phyloP scores from a whole-genome alignment of 2,113 vertebrate genomes.

The Dromaius novaehollandiae region DNA sequence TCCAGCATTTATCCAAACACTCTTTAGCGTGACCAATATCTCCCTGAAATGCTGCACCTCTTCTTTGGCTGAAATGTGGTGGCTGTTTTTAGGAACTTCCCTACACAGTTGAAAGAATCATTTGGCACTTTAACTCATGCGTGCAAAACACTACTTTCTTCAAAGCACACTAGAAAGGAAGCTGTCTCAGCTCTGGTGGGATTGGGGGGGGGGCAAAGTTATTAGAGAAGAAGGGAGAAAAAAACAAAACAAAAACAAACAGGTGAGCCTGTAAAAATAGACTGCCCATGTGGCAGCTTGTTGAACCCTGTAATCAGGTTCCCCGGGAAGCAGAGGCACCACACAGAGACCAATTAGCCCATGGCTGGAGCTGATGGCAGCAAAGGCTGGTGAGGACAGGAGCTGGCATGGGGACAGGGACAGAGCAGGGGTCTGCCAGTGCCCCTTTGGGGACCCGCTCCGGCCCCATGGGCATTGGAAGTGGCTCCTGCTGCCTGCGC shows the following conservation, averaged over 20 bases:
- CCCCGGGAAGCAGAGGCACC: neutral
- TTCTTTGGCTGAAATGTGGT: neutral
- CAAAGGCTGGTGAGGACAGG: fast-evolving
- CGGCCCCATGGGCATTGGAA: fast-evolving
- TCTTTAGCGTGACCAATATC: fast-evolving
- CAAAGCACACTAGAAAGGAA: neutral
- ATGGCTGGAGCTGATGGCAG: fast-evolving
- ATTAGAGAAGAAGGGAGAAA: neutral
- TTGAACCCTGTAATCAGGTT: neutral
- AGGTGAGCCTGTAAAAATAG: neutral
- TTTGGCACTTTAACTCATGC: neutral
- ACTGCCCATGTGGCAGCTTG: neutral
- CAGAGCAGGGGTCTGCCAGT: neutral
- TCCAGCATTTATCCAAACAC: neutral
- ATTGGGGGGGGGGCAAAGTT: neutral
- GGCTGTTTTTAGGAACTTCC: neutral
- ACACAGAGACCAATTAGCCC: neutral
- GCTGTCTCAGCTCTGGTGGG: neutral
- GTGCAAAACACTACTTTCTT: neutral
- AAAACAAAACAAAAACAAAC: neutral
- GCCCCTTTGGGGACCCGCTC: neutral
- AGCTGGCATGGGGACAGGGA: neutral
- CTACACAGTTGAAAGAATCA: neutral
- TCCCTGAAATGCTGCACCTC: neutral
- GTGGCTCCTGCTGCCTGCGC: neutral